These are phyloP conservation scores for Turnix velox DNA, from an alignment of 2,113 vertebrate species.

Conservation along the genomic window DNA sequence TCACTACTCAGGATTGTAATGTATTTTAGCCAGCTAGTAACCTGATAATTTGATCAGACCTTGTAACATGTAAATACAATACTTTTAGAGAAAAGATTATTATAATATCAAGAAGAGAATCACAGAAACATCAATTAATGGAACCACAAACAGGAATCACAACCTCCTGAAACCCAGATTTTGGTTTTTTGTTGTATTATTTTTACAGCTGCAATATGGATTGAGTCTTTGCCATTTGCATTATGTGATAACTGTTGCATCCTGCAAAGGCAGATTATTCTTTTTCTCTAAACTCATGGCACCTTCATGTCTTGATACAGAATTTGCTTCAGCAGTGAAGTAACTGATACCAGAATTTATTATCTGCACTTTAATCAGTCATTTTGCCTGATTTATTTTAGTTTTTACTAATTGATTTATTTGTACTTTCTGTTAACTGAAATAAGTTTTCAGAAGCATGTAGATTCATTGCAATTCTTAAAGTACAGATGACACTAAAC, in stretches of 20 bases:
- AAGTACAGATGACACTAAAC: background rate
- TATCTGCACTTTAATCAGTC: background rate
- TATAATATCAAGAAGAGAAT: background rate
- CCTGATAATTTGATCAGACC: background rate
- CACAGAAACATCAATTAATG: background rate
- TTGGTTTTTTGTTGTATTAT: background rate
- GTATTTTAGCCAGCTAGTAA: background rate
- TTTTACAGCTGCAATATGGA: rapidly evolving
- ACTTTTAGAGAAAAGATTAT: background rate
- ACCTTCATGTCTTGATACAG: background rate
- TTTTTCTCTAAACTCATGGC: background rate
- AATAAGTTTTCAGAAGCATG: background rate
- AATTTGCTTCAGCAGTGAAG: background rate
- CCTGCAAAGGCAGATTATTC: background rate
- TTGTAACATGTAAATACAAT: background rate
- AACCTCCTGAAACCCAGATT: background rate
- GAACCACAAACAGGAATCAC: background rate
- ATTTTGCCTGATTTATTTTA: background rate
- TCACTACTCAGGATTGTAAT: background rate
- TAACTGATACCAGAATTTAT: background rate
- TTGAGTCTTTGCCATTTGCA: background rate
- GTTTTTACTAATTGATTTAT: background rate
- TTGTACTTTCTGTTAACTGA: background rate
- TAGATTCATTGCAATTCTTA: background rate
- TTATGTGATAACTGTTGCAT: rapidly evolving